Evolutionary conservation across 2,797 vertebrate genomes (phyloP), one percentile per base, ranked within the genome.

Genomic region (Hapalemur alaotrensis): DNA sequence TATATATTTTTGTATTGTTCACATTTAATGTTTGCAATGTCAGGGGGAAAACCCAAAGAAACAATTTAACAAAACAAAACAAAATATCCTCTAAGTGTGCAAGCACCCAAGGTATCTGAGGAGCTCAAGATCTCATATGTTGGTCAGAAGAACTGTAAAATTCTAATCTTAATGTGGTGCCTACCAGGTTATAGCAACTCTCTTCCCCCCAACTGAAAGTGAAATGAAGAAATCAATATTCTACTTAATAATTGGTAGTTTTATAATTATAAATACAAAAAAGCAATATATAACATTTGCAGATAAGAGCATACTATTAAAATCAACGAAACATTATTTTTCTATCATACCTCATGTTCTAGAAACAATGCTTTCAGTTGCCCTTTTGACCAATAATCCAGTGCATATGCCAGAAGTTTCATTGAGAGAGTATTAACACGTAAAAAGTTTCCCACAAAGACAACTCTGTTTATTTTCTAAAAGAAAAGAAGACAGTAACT

Each of bases 301-400:
- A 57, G 15, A 35, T 32, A 65, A 93, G 94, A 97, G n/a, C 54
- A 91, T 5, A 15, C 38, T 72, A 52, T 72, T 89, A 91, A 89
- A 50, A 93, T 32, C 35, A 18, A 80, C 41, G 59, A 50, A 73
- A 80, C 23, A 13, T 23, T 87, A 54, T 2, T 54, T 95, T 23
- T 67, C 15, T 50, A 76, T 32, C 98, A 80, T 98, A 99, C 99
- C 99, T 99, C 99, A 89, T 99, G 99, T 96, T 99, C 99, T 65
- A 99, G 98, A 96, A 99, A 99, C 96, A 99, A 98, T 69, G 99
- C 99, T 96, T 99, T 99, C 96, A 99, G 97, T 89, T 99, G 99
- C 76, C 99, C 99, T 97, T 99, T 99, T 28, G 99, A 99, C 99
- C 99, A 99, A 70, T 99, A 99, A 98, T 99, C 99, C 98, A 99